Percentiles rank a stretch among this genome's conserved stretches.
Conservation (phyloP, 2,797 vertebrate genomes). For the Hylomyscus alleni region DNA sequence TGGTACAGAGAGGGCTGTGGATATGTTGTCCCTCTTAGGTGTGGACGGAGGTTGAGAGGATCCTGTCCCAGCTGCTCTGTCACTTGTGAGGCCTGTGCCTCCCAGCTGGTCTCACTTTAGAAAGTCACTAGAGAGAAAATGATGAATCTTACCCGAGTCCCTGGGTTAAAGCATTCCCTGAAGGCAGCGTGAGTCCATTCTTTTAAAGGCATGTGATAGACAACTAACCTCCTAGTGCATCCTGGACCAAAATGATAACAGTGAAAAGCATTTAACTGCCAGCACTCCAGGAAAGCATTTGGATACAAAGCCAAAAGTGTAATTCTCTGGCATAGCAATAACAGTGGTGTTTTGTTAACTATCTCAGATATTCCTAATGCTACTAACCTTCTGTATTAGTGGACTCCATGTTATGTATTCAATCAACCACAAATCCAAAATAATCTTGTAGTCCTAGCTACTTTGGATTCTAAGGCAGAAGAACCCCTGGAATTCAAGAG, state of each 20-base stretch:
- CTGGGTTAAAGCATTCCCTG: too few species aligned
- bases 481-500: background rate
- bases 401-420: background rate
- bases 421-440: background rate
- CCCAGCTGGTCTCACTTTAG: too few species aligned
- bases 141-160: too few species aligned
- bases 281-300: conserved; percentile 37
- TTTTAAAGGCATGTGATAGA: background rate
- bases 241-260: conserved; percentile 36
- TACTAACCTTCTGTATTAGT: background rate
- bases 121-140: too few species aligned
- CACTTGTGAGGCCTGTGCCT: too few species aligned
- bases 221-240: conserved; percentile 53
- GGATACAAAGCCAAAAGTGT: background rate
- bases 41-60: too few species aligned
- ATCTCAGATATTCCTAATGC: conserved; percentile 18
- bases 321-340: background rate
- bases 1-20: too few species aligned
- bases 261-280: conserved; percentile 10
- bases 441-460: background rate
- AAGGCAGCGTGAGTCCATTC: background rate
- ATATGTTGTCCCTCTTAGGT: too few species aligned
- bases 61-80: too few species aligned
- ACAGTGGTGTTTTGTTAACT: background rate
- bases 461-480: background rate